Evolutionary conservation across 2,888 invertebrate genomes (phyloP), one percentile per base, ranked within the genome.

Genomic region (Polydrusus pterygomalis): DNA sequence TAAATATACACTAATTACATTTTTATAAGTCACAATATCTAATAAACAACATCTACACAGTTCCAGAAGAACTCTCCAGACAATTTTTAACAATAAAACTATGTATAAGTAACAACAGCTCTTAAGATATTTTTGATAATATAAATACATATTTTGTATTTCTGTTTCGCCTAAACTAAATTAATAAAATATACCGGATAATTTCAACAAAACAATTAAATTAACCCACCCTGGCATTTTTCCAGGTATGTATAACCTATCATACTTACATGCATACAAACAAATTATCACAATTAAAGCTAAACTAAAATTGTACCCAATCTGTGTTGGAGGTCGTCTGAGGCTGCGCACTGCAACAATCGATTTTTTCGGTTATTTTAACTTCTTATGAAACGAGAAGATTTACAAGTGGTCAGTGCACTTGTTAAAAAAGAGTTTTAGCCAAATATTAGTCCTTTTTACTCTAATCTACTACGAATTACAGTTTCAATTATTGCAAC

Each of bases 281-380:
- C 69, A 70, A 75, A 70, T 70, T 67, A 77, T 70, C 77, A 71
- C 60, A 54, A 76, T 65, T 62, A 54, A 49, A 60, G 38, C 40
- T 34, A 56, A 80, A 70, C 84, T 87, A 87, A 83, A 87, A 87
- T 79, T 87, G 87, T 70, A 87, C 87, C 87, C 87, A 87, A 80
- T 87, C 86, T 70, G 84, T 85, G 78, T 87, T 87, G 58, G 84
- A 68, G 43, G 51, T 43, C 20, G 54, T 38, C 58, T 74, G 74
- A 62, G 68, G 68, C 34, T 51, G 81, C 49, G 85, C 65, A 73
- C 73, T 77, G 62, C 3, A 64, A 70, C 17, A 74, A 43, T 43
- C 3, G 7, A 56, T 18, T 40, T 15, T 47, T 20, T n/a, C 18
- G 25, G n/a, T n/a, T n/a, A n/a, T n/a, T 25, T 25, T 25, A 25